Percentiles rank a stretch among this genome's conserved stretches.
phyloP scores from a whole-genome alignment of 2,888 invertebrate genomes.

The Notodonta ziczac region DNA sequence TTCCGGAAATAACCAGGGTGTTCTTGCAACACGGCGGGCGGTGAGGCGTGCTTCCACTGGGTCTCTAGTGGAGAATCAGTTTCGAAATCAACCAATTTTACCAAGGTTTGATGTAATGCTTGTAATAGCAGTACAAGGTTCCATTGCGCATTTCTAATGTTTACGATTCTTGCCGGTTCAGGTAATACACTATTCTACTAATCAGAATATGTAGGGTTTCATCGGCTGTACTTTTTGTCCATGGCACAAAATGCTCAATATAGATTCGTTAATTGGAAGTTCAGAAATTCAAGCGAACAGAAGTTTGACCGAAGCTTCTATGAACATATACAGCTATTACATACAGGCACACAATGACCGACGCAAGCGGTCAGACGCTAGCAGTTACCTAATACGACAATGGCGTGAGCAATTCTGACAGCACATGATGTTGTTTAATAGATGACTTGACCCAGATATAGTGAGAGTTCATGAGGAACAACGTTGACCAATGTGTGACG shows the following conservation, averaged over 20 bases:
- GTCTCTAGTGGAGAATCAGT: constrained; percentile 37
- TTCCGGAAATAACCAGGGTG: constrained; percentile 63
- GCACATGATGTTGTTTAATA: constrained; percentile 34
- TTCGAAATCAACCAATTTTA: constrained; percentile 55
- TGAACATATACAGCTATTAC: constrained; percentile 1
- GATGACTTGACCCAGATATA: constrained; percentile 33
- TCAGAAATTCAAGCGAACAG: background rate
- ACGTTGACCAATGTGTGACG: background rate
- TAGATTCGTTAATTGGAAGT: too few species aligned
- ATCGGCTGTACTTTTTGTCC: too few species aligned
- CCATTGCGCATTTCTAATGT: background rate
- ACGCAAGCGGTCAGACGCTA: constrained; percentile 19
- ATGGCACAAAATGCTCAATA: too few species aligned
- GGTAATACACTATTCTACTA: background rate
- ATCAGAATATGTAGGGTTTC: too few species aligned
- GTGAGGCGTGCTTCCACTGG: constrained; percentile 71
- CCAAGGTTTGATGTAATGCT: constrained; percentile 47
- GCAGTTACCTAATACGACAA: constrained; percentile 38
- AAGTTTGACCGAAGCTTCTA: background rate
- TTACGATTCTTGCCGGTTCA: background rate
- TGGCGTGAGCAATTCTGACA: constrained; percentile 39
- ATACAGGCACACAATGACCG: constrained; percentile 26
- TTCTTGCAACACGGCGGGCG: constrained; percentile 57
- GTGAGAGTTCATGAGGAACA: constrained; percentile 17
- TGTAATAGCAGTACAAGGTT: background rate